These are phyloP conservation scores for Eilema caniola DNA, from an alignment of 2,888 invertebrate genomes.

Conservation along the genomic window DNA sequence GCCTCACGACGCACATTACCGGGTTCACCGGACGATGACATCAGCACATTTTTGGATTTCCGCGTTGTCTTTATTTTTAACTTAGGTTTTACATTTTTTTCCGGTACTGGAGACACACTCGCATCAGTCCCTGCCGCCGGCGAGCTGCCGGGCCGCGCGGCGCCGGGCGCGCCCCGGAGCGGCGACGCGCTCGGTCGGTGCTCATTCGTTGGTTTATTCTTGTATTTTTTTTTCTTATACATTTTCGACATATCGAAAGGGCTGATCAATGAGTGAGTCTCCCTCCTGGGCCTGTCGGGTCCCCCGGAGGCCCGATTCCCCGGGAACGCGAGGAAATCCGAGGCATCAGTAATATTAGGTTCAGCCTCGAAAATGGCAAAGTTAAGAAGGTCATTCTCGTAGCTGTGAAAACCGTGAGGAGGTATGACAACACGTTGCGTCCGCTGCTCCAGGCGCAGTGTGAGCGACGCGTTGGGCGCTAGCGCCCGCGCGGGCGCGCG, in stretches of 20 bases:
- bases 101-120: background rate
- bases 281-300: slow-evolving; percentile 49
- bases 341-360: background rate
- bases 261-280: slow-evolving; percentile 69
- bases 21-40: slow-evolving; percentile 11
- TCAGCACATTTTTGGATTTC: slow-evolving; percentile 46
- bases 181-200: slow-evolving; percentile 59
- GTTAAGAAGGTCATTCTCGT: slow-evolving; percentile 30
- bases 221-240: slow-evolving; percentile 63
- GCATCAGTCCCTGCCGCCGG: slow-evolving; percentile 28
- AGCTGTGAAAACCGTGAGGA: slow-evolving; percentile 4
- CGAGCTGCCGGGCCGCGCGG: background rate
- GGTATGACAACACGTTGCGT: background rate
- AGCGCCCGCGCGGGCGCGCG: background rate
- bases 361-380: slow-evolving; percentile 13
- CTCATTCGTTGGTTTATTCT: slow-evolving; percentile 39
- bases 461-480: background rate
- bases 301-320: slow-evolving; percentile 22
- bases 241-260: slow-evolving; percentile 75
- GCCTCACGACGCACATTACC: slow-evolving; percentile 35
- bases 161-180: slow-evolving; percentile 34
- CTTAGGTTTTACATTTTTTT: slow-evolving; percentile 22
- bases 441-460: background rate
- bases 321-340: slow-evolving; percentile 21
- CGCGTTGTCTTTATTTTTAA: slow-evolving; percentile 32